Base-by-base conservation (phyloP, 2,888 invertebrate genomes). In the Unio pictorum region DNA sequence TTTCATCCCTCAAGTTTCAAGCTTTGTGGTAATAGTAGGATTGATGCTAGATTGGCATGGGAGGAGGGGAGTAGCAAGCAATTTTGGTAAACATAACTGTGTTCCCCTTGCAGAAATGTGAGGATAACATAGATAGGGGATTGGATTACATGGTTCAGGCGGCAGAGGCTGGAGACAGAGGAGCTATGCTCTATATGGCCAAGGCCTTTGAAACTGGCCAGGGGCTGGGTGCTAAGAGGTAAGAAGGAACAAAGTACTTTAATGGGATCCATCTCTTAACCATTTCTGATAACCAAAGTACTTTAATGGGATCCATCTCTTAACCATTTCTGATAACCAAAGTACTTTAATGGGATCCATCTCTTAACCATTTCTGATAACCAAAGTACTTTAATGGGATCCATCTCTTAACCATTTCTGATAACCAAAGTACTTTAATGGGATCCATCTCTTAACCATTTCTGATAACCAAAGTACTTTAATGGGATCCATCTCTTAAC, bases 131-230 rank as follows among this genome's bases (percentile, higher is more conserved):
- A 11, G 85, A 89, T 63, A 75, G 83, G 54, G 91, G 91, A 4
- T 71, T 90, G 64, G 88, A 90, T 71, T 88, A 89, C 75, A 91
- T 91, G 91, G 77, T 86, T 62, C 84, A 86, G 72, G 92, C 92
- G 17, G 92, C 92, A 18, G 89, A 91, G 34, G 89, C 90, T 70
- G 92, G 92, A 6, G 92, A 92, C 79, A 84, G 91, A 58, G 86
- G 88, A 45, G 89, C 92, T 4, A 91, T 92, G 90, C 83, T 92
- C 7, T 90, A 89, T 81, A 82, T 92, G 76, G 92, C 92, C 8
- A 90, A 90, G 74, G 91, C 91, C 26, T 92, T 89, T 82, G 91
- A 92, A 76, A 90, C 90, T 55, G 92, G 92, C 2, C 68, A 81
- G 28, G 85, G 87, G 60, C 85, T 91, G 4, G 90, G 90, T 55